Conservation (phyloP, 2,888 invertebrate species). For the Argynnis bischoffii region DNA sequence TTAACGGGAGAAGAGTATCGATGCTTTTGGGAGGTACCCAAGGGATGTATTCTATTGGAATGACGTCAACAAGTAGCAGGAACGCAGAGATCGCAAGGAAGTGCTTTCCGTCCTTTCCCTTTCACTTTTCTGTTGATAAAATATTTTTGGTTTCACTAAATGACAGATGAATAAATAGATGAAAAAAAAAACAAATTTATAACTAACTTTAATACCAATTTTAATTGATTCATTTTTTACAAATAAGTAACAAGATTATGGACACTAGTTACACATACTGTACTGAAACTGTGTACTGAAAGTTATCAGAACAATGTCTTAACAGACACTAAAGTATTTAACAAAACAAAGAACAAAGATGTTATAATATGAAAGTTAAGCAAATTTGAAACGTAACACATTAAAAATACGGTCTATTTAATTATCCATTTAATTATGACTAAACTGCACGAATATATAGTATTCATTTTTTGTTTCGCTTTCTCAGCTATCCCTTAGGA, state of each 20-base stretch:
- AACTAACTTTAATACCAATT: neutral
- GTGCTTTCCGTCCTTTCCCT: constrained; percentile 49
- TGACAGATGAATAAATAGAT: neutral
- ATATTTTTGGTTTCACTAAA: neutral
- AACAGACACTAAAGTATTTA: too few relatives aligned
- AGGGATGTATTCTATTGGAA: constrained; percentile 79
- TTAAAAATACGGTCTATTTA: constrained; percentile 2
- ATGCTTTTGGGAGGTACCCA: constrained; percentile 65
- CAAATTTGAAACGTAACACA: neutral
- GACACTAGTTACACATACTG: too few relatives aligned
- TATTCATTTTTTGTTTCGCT: neutral
- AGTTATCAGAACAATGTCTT: too few relatives aligned
- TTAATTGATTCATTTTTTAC: too few relatives aligned
- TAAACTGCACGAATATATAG: neutral
- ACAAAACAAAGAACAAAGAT: too few relatives aligned
- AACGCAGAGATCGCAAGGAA: constrained; percentile 62
- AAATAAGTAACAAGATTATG: too few relatives aligned
- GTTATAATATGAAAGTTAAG: neutral
- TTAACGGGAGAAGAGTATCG: too few relatives aligned
- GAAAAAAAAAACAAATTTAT: neutral
- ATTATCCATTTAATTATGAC: neutral
- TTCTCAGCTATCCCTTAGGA: constrained; percentile 49
- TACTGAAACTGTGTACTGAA: too few relatives aligned
- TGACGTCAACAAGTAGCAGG: constrained; percentile 84
- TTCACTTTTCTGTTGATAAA: neutral